Conservation (phyloP, 2,113 vertebrate species). For the Struthio camelus region DNA sequence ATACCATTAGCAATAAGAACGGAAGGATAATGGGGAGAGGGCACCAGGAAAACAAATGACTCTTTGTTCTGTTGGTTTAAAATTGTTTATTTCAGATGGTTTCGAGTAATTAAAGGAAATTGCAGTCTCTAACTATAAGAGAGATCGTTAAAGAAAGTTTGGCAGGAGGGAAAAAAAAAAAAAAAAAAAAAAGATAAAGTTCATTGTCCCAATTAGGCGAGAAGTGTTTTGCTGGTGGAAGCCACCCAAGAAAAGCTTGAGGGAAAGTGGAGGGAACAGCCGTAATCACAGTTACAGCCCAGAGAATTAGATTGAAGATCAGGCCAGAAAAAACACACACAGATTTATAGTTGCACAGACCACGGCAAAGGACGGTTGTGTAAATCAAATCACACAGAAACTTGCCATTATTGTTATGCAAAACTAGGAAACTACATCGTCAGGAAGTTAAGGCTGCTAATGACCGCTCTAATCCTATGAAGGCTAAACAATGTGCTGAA, state of each 20-base stretch:
- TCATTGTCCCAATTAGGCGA: slow-evolving; percentile 13
- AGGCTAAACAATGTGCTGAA: neutral
- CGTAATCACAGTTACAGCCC: neutral
- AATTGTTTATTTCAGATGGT: slow-evolving; percentile 39
- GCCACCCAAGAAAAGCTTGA: slow-evolving; percentile 12
- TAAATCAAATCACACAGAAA: slow-evolving; percentile 38
- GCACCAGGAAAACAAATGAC: slow-evolving; percentile 13
- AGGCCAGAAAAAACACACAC: neutral
- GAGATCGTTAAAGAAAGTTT: slow-evolving; percentile 45
- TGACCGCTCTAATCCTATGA: neutral
- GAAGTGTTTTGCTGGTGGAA: slow-evolving; percentile 28
- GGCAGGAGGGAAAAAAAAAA: neutral
- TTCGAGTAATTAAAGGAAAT: slow-evolving; percentile 51
- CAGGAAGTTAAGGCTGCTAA: neutral
- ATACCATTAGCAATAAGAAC: slow-evolving; percentile 19
- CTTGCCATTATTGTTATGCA: slow-evolving; percentile 11
- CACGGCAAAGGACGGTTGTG: slow-evolving; percentile 22
- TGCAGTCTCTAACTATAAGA: slow-evolving; percentile 10
- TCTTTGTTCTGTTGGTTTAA: slow-evolving; percentile 18
- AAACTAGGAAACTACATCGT: neutral
- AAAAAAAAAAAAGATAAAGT: neutral
- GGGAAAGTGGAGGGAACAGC: neutral
- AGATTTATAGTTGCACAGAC: slow-evolving; percentile 39
- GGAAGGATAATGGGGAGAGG: neutral
- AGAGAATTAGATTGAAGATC: slow-evolving; percentile 11